Evolutionary conservation across 2,113 vertebrate genomes (phyloP).

Genomic region (Himantopus leucocephalus): DNA sequence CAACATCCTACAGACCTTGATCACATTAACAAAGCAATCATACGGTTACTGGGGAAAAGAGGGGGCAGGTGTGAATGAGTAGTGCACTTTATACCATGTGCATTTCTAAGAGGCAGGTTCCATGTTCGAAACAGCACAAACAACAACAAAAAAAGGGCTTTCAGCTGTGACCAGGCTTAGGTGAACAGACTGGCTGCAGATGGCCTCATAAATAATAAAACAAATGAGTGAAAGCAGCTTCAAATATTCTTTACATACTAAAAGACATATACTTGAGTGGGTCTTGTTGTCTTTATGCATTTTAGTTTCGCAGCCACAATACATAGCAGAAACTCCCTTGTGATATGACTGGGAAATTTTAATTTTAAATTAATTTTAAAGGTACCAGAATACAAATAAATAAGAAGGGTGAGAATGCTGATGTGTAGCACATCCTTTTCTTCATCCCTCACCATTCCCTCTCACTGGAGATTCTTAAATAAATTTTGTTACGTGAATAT

Average conservation of each 20-base stretch:
- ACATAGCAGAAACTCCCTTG: neutral
- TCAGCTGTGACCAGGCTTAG: neutral
- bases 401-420: neutral
- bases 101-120: neutral
- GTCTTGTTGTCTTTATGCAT: neutral
- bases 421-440: neutral
- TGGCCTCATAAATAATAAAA: constrained; percentile 21
- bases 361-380: constrained; percentile 8
- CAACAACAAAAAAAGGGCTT: neutral
- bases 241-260: neutral
- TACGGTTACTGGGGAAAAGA: neutral
- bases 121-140: neutral
- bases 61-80: neutral
- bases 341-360: neutral
- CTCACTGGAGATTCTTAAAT: neutral
- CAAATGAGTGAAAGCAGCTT: neutral
- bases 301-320: neutral
- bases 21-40: neutral
- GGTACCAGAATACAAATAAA: neutral
- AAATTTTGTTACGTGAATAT: neutral
- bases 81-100: neutral
- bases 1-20: neutral
- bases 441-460: neutral
- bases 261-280: neutral
- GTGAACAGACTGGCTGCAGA: neutral